phyloP scores from a whole-genome alignment of 2,797 vertebrate species.

The Ciconia nigra region DNA sequence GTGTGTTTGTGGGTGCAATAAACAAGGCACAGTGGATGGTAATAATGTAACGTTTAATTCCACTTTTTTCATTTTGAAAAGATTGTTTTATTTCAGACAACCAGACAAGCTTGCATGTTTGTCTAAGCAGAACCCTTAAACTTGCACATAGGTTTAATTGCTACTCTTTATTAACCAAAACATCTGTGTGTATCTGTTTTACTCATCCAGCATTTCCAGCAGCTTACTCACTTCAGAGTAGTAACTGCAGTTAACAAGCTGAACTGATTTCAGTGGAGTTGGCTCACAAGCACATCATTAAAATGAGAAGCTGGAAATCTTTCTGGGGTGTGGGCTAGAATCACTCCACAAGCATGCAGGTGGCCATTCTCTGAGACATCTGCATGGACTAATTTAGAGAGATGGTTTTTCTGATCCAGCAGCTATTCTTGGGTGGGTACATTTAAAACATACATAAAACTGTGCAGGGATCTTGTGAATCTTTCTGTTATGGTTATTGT shows the following conservation, averaged over 20 bases:
- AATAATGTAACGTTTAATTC: not conserved
- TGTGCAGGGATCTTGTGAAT: not conserved
- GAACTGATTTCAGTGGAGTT: not conserved
- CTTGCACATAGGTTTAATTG: not conserved
- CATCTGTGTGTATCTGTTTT: not conserved
- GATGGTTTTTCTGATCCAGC: not conserved
- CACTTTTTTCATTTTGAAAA: not conserved
- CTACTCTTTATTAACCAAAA: not conserved
- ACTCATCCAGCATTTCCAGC: not conserved
- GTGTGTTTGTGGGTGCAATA: not conserved
- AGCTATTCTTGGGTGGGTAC: not conserved
- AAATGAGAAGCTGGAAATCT: not conserved
- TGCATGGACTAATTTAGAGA: not conserved
- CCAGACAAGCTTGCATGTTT: not conserved
- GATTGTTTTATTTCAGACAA: not conserved
- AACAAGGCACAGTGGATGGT: not conserved
- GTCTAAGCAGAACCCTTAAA: not conserved
- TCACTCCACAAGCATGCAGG: not conserved
- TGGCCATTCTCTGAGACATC: not conserved
- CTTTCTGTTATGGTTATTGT: not conserved
- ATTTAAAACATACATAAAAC: not conserved
- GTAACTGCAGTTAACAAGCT: not conserved
- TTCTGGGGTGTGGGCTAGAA: not conserved
- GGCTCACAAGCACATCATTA: not conserved
- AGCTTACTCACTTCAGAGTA: not conserved